Evolutionary conservation across 2,888 invertebrate species (phyloP), one percentile per base, ranked within the genome.

Genomic region (Pandemis heparana): DNA sequence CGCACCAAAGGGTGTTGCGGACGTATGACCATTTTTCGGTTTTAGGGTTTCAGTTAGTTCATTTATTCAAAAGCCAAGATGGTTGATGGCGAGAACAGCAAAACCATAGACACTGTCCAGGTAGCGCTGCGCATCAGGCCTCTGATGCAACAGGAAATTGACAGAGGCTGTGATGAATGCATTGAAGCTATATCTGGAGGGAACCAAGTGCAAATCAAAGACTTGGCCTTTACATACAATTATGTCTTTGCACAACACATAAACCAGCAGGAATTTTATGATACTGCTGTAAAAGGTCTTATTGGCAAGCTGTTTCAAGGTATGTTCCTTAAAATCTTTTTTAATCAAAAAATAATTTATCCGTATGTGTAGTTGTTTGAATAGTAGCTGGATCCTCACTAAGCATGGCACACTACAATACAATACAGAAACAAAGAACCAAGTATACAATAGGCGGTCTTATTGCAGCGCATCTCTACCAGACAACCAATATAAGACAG

Each of bases 41-140:
- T 16, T 38, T 69, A 69, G 23, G 46, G 56, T 23, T 10, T 46
- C 59, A 41, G 9, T 59, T 73, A 14, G 65, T 16, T 39, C 23
- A 70, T 61, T 59, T 64, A 53, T 48, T 41, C 51, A 38, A 65
- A 62, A 62, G 65, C 74, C 78, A 92, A 83, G 79, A 94, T 94
- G 93, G 89, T 86, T 74, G 92, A 92, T 67, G 83, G 83, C 6
- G 91, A 91, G 65, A 79, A 77, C 48, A 83, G 77, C 74, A 91
- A 89, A 56, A 85, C 89, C 0, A 87, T 93, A 77, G 95, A 95
- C 76, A 95, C 95, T 1, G 97, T 97, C 0, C 95, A 96, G 85
- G 98, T 98, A 56, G 98, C 98, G 0, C 91, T 98, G 0, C 92
- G 98, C 59, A 96, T 98, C 38, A 95, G 98, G 69, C 98, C 98